Conservation (phyloP, 2,113 vertebrate genomes). For the Eudyptes chrysolophus region DNA sequence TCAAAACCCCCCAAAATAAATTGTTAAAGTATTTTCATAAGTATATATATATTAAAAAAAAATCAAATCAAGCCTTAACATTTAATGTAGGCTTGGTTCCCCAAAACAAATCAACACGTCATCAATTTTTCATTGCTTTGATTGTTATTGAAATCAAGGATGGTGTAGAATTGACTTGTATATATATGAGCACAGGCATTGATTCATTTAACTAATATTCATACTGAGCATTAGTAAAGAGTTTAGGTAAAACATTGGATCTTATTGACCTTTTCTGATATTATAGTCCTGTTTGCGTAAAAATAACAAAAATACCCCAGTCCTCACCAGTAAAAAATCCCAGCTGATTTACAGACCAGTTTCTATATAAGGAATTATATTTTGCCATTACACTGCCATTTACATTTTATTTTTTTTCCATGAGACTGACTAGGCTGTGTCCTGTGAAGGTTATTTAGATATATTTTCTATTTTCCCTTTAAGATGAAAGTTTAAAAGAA, state of each 20-base stretch:
- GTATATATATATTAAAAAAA: neutral
- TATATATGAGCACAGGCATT: neutral
- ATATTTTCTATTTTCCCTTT: neutral
- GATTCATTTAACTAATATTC: neutral
- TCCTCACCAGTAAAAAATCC: neutral
- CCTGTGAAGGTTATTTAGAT: neutral
- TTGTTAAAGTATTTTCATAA: neutral
- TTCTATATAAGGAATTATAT: neutral
- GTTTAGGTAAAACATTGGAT: neutral
- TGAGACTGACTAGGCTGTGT: neutral
- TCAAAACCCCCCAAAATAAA: rapidly evolving
- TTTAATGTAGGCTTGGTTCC: neutral
- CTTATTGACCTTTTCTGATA: neutral
- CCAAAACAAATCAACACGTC: neutral
- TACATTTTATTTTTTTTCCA: neutral
- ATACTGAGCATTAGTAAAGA: neutral
- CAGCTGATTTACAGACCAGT: neutral
- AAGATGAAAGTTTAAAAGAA: neutral
- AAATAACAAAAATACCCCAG: neutral
- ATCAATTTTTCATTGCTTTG: neutral
- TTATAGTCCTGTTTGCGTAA: neutral
- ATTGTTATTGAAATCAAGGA: neutral
- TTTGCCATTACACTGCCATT: neutral
- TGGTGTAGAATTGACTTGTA: neutral
- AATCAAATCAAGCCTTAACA: neutral